Evolutionary conservation across 2,113 vertebrate species (phyloP).

Genomic region (Apaloderma vittatum): DNA sequence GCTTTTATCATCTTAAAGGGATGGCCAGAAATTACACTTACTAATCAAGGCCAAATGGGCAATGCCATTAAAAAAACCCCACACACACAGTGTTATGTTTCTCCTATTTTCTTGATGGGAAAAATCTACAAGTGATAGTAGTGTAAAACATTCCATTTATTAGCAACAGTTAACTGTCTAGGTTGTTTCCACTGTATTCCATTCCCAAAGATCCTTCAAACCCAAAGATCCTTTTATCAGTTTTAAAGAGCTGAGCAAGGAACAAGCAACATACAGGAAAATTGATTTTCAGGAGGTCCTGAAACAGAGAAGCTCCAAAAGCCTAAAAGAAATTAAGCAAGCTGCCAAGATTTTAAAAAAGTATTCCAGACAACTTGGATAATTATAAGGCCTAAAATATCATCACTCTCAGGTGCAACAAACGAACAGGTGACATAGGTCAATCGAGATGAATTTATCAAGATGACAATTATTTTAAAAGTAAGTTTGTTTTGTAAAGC

Average conservation of each 20-base stretch:
- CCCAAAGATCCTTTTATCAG: background rate
- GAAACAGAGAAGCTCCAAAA: background rate
- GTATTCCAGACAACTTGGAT: background rate
- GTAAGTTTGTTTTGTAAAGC: background rate
- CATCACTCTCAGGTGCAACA: background rate
- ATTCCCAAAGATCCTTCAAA: background rate
- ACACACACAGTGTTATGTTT: background rate
- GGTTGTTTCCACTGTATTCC: background rate
- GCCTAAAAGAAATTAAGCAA: background rate
- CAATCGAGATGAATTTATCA: background rate
- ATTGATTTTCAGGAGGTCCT: background rate
- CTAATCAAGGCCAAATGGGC: background rate
- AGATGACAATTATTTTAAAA: background rate
- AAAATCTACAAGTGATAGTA: background rate
- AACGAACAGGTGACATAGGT: background rate
- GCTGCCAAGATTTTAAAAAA: background rate
- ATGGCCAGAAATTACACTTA: background rate
- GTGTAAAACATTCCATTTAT: background rate
- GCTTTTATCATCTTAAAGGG: background rate
- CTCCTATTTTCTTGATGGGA: background rate
- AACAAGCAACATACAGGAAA: background rate
- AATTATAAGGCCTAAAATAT: background rate
- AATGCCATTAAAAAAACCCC: background rate
- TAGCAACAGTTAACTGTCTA: background rate
- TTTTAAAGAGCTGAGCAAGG: background rate